Evolutionary conservation across 2,888 invertebrate species (phyloP).

Genomic region (Pristionchus japonicus): DNA sequence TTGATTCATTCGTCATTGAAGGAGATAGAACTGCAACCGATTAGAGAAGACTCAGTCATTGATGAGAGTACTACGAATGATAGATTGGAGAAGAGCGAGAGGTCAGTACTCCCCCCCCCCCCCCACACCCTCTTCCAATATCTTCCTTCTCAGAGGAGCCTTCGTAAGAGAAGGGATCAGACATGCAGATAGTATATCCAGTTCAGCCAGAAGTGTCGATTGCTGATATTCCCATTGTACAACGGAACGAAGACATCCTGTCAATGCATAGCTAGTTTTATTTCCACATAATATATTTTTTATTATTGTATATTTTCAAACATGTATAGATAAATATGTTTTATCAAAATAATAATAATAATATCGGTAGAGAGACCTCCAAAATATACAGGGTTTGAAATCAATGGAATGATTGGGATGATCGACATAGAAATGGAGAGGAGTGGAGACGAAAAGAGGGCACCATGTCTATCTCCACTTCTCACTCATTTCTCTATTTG

Average conservation of each 20-base stretch:
- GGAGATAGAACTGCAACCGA: conserved; percentile 45
- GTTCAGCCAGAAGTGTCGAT: conserved; percentile 50
- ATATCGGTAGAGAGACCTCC: no score
- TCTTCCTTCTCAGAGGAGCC: not conserved
- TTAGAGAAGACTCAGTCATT: conserved; percentile 16
- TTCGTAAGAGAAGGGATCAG: conserved; percentile 54
- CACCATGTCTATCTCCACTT: conserved; percentile 17
- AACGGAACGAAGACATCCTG: not conserved
- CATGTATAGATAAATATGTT: not conserved
- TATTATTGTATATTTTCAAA: not conserved
- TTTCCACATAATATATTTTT: not conserved
- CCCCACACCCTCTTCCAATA: not conserved
- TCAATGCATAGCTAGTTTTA: not conserved
- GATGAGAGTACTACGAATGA: conserved; percentile 12
- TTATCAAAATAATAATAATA: not conserved
- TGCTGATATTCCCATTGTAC: not conserved
- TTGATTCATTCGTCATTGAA: not conserved
- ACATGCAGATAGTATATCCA: conserved; percentile 63
- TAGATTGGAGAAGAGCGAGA: conserved; percentile 41
- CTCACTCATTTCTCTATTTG: not conserved
- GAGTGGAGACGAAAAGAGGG: not conserved
- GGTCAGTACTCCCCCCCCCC: conserved; percentile 37
- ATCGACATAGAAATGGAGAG: not conserved
- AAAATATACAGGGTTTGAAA: not conserved
- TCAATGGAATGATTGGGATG: not conserved